phyloP scores from a whole-genome alignment of 2,113 vertebrate genomes.

The Andinoacara biseriatus region DNA sequence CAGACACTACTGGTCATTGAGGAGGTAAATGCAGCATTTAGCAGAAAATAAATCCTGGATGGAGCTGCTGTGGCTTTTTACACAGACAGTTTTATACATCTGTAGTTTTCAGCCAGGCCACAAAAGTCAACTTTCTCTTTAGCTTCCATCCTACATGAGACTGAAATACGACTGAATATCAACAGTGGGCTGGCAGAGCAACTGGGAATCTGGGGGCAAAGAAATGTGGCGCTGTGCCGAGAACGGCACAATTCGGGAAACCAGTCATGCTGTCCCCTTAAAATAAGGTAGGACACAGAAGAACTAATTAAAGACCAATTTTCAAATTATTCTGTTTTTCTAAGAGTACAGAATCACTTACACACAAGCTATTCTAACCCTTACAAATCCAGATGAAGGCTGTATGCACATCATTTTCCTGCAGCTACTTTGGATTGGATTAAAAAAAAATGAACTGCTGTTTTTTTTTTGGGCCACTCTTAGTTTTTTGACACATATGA shows the following conservation, averaged over 20 bases:
- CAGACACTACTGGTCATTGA: slow-evolving; percentile 10
- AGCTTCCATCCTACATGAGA: background rate
- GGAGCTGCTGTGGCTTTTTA: background rate
- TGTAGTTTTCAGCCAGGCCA: slow-evolving; percentile 9
- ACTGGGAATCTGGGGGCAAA: background rate
- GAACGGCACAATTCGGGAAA: background rate
- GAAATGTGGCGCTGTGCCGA: background rate
- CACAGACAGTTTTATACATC: background rate
- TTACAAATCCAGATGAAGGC: background rate
- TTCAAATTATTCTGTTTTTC: background rate
- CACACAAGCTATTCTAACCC: too few relatives aligned
- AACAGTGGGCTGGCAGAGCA: background rate
- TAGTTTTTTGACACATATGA: background rate
- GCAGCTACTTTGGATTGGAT: background rate
- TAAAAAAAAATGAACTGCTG: background rate
- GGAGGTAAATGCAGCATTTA: slow-evolving; percentile 8
- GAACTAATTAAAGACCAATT: background rate
- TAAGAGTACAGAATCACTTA: background rate
- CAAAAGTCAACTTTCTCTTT: background rate
- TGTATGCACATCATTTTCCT: background rate
- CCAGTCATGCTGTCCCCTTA: background rate
- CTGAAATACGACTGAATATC: slow-evolving; percentile 15
- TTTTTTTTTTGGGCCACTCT: background rate
- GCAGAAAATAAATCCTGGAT: slow-evolving; percentile 23
- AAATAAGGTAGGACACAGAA: background rate